phyloP scores from a whole-genome alignment of 1,140 invertebrate species.

The Drosophila nigromelanica region DNA sequence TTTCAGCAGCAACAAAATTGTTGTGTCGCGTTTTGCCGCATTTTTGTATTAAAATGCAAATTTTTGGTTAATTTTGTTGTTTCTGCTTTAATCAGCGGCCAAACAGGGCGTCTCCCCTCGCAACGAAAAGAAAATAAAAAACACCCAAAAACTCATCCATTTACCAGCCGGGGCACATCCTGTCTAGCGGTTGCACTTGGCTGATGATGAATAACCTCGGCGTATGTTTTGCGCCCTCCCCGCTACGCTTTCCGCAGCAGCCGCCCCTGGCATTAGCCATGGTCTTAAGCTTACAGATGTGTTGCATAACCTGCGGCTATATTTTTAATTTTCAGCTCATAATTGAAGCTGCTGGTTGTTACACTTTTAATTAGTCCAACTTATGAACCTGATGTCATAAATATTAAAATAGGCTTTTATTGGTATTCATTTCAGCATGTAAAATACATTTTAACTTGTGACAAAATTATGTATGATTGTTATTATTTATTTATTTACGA shows the following conservation, averaged over 20 bases:
- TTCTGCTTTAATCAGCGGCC: slow-evolving; percentile 73
- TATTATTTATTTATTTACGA: too few relatives aligned
- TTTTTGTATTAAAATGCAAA: slow-evolving; percentile 81
- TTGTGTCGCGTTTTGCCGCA: slow-evolving; percentile 29
- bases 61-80: slow-evolving; percentile 80
- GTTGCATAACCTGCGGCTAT: slow-evolving; percentile 35
- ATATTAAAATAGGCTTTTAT: not conserved
- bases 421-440: too few relatives aligned
- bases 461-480: too few relatives aligned
- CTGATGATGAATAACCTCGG: slow-evolving; percentile 72
- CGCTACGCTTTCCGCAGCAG: too few relatives aligned
- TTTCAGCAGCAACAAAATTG: slow-evolving; percentile 30
- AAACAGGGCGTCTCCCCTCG: slow-evolving; percentile 14
- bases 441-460: too few relatives aligned
- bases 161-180: slow-evolving; percentile 22
- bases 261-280: not conserved
- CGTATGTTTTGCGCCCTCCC: slow-evolving; percentile 48
- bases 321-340: slow-evolving; percentile 45
- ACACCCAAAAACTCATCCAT: slow-evolving; percentile 21
- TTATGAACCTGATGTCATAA: not conserved
- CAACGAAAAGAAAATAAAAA: slow-evolving; percentile 1
- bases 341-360: slow-evolving; percentile 40
- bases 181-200: slow-evolving; percentile 70
- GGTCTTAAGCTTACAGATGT: slow-evolving; percentile 5
- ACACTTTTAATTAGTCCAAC: slow-evolving; percentile 48